Evolutionary conservation across 2,888 invertebrate species (phyloP), one percentile per base, ranked within the genome.

Genomic region (Sclerodermus sp.): DNA sequence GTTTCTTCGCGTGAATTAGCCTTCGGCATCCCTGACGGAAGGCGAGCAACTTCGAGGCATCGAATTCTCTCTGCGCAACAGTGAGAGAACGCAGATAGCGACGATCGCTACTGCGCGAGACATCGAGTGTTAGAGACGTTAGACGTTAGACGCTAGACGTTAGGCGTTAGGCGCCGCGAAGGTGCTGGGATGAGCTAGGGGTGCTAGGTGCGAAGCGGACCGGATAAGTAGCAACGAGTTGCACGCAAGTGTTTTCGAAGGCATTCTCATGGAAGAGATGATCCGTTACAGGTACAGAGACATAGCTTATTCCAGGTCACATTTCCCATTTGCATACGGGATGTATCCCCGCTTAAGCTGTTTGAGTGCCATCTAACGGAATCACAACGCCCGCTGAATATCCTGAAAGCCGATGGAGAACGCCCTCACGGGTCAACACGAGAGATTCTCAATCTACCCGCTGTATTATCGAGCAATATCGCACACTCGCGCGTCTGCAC

Each of bases 281-380:
- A 63, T 64, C 62, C 64, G 64, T 58, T 60, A 57, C 53, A 58
- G 58, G 62, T 62, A 63, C 64, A 56, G 53, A 54, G 62, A 55
- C 54, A 55, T 58, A 58, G 62, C 64, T 63, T 61, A 64, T 64
- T 63, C 64, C 49, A 49, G 57, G 62, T 62, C 64, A 62, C 64
- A 64, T 64, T 63, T 63, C 62, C 64, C 57, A 64, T 63, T 64
- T 64, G 64, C 63, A 63, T 63, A 64, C 59, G 59, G 62, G 64
- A 63, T 64, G 62, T 62, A 57, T 53, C 57, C 53, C 39, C 46
- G 34, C 34, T 62, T 63, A 64, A 64, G 62, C 64, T 53, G 53
- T 63, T 64, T 64, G 62, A 58, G 57, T 47, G 51, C 58, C 13
- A 54, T 54, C 58, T 61, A 62, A 64, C 62, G 64, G 62, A 63